phyloP scores from a whole-genome alignment of 2,797 vertebrate genomes.

The Coranthus polyacanthus region DNA sequence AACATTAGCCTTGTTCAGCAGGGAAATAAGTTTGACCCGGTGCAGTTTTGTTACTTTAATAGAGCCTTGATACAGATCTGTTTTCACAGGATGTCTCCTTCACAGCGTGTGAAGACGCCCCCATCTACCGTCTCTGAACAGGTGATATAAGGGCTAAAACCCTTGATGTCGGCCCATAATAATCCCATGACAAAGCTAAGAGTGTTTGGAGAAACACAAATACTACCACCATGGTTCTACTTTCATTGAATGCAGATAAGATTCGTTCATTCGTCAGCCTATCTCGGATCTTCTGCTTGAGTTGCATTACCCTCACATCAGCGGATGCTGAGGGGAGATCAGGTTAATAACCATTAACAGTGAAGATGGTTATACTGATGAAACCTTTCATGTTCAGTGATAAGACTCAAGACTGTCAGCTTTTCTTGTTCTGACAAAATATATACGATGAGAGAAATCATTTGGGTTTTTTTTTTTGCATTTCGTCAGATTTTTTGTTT shows the following conservation, averaged over 20 bases:
- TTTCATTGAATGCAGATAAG: conserved; percentile 65
- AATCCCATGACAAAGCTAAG: conserved; percentile 64
- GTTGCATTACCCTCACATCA: conserved; percentile 66
- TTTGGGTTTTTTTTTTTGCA: conserved; percentile 8
- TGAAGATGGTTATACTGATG: conserved; percentile 52
- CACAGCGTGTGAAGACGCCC: conserved; percentile 79
- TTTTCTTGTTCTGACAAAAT: conserved; percentile 12
- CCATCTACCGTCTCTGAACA: conserved; percentile 72
- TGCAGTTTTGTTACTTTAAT: conserved; percentile 61
- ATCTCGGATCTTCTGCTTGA: conserved; percentile 78
- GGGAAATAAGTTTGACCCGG: conserved; percentile 72
- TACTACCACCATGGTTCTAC: conserved; percentile 81
- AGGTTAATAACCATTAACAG: conserved; percentile 77
- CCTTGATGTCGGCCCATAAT: conserved; percentile 76
- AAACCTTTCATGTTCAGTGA: conserved; percentile 58
- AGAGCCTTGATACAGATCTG: conserved; percentile 69
- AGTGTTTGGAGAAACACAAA: conserved; percentile 76
- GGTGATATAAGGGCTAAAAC: conserved; percentile 69
- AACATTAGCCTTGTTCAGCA: conserved; percentile 41
- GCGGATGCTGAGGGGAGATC: conserved; percentile 74
- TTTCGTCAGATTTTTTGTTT: not conserved
- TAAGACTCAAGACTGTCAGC: conserved; percentile 34
- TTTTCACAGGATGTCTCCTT: conserved; percentile 70
- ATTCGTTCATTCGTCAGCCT: conserved; percentile 61
- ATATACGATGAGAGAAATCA: conserved; percentile 6